Evolutionary conservation across 2,797 vertebrate genomes (phyloP), one percentile per base, ranked within the genome.

Genomic region (Mus minutoides): DNA sequence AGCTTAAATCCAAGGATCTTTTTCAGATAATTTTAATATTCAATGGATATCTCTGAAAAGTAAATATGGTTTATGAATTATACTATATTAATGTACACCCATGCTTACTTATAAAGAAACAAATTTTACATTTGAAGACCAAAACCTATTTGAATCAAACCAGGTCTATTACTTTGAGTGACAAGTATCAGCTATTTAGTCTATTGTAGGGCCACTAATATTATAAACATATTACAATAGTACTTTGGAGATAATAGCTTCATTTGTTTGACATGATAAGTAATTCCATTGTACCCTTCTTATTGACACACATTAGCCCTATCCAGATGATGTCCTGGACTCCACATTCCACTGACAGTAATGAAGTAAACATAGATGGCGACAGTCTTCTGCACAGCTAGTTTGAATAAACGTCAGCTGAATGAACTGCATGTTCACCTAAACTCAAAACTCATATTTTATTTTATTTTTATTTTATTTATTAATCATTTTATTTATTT

Each of bases 1-100:
- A 96, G 21, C 34, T 91, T 92, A 4, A 54, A 76, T 6, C 19
- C 29, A 91, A 6, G 73, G 13, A 92, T 76, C 56, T 83, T 84
- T 93, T 89, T 90, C 34, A 75, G 34, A 60, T n/a, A 94, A 89
- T 17, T 87, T 26, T 37, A 69, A 75, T 2, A 10, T 4, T 0
- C 26, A 62, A 8, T 13, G 3, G 75, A 54, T 19, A 90, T 17
- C 17, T 54, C 4, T 24, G 0, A 87, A 54, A 46, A 24, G 3
- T 52, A 75, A 43, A 75, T 75, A 75, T 12, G 21, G 40, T 75
- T 75, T 75, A 75, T 29, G 73, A 46, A 46, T 40, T 69, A 49
- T 6, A 56, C 21, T 22, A 29, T 34, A 46, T 22, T 49, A 31
- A 37, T 69, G 12, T 37, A 54, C 31, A 56, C 9, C 69, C 4